These are phyloP conservation scores for Bruchidius siliquastri DNA, from an alignment of 2,888 invertebrate genomes.

Conservation along the genomic window DNA sequence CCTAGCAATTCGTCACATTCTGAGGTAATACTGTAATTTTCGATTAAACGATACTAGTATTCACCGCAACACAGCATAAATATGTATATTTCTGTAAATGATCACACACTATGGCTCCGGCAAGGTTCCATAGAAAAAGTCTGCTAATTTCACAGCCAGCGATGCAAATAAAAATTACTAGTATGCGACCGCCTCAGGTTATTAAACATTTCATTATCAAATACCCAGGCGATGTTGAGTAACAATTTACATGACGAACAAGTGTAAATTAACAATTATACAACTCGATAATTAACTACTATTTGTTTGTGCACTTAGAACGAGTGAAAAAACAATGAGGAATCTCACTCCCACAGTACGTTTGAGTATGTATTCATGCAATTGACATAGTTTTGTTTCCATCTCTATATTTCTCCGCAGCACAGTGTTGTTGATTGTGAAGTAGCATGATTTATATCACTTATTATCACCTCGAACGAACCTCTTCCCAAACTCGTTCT, in stretches of 20 bases:
- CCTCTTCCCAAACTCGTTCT: no score
- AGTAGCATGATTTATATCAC: no score
- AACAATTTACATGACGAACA: neutral
- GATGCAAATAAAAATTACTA: neutral
- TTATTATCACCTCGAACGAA: no score
- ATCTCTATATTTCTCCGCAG: neutral
- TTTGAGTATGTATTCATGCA: neutral
- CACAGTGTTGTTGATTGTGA: no score
- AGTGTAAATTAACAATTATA: neutral
- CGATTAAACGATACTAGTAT: neutral
- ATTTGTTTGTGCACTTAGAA: neutral
- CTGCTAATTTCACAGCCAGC: neutral
- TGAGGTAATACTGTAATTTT: neutral
- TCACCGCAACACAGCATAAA: neutral
- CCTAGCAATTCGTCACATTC: neutral
- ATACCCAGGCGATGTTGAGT: neutral
- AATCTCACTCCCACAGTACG: neutral
- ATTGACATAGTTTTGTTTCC: neutral
- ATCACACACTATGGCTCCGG: neutral
- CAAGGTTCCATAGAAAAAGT: neutral
- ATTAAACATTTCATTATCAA: neutral
- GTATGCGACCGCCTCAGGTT: neutral
- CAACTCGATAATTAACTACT: neutral
- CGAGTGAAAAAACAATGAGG: neutral
- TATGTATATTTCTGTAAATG: neutral